Conservation (phyloP, 2,888 invertebrate species). For the Dyspetes luteomarginatus region DNA sequence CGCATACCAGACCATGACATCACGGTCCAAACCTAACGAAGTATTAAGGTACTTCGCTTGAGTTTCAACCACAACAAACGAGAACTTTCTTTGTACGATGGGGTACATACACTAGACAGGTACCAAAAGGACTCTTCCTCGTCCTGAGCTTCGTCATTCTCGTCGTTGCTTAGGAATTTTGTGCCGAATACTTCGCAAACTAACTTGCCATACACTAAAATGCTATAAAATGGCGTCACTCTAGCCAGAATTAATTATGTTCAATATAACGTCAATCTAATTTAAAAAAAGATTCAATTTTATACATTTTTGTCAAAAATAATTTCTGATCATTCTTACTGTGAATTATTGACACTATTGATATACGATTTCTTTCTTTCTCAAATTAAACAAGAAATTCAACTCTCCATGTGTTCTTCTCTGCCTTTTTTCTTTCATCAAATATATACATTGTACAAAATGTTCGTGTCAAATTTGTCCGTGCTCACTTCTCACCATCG, state of each 20-base stretch:
- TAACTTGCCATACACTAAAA: neutral
- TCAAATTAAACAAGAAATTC: neutral
- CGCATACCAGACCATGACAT: conserved; percentile 31
- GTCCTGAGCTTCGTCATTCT: neutral
- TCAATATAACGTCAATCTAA: too few species aligned
- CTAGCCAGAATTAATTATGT: too few species aligned
- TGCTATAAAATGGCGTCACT: too few species aligned
- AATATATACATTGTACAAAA: neutral
- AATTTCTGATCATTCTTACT: too few species aligned
- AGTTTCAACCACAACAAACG: conserved; percentile 59
- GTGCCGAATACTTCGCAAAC: neutral
- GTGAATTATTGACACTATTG: neutral
- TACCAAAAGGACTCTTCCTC: conserved; percentile 12
- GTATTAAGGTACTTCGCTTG: conserved; percentile 51
- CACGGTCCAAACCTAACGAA: conserved; percentile 52
- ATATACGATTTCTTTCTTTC: neutral
- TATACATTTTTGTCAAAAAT: too few species aligned
- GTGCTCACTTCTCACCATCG: conserved; percentile 35
- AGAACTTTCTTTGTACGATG: conserved; percentile 37
- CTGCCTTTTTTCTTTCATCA: neutral
- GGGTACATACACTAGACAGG: neutral
- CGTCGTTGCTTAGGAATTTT: conserved; percentile 25
- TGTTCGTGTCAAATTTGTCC: conserved; percentile 45
- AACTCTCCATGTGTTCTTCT: neutral
- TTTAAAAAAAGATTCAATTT: too few species aligned